Base-by-base conservation (phyloP, 1,140 invertebrate genomes). In the Drosophila pectinifera region DNA sequence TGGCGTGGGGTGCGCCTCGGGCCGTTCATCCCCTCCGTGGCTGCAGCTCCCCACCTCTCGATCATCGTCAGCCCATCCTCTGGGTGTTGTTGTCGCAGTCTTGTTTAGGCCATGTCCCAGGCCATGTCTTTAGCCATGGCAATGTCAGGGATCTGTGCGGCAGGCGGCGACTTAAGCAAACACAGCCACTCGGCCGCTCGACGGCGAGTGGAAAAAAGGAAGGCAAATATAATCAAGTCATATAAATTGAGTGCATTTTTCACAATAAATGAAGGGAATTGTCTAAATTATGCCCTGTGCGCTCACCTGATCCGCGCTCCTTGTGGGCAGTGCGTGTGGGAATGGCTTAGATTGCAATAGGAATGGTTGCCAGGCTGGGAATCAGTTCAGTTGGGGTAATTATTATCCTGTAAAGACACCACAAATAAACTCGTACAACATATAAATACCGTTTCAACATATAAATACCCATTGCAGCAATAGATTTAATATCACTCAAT, bases 221-320 rank as follows among this genome's bases (percentile, higher is more conserved):
- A 88, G 74, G 81, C 83, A 74, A 79, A 78, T 89, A 89, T 89
- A 89, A 89, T 89, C 84, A 89, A 89, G 84, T 89, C 84, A 84
- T 89, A 89, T 89, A 89, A 89, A 89, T 89, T 89, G 85, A 89
- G 77, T 90, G 73, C 80, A 89, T 89, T 89, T 89, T 90, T 89
- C 84, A 89, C 73, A 84, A 89, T 89, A 89, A 89, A 83, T 83
- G 67, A 82, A 83, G 72, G 73, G 84, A 86, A 86, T 86, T 88
- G 83, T 86, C 83, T 88, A 86, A 86, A 86, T 89, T 86, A 86
- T 83, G 79, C 79, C 72, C 70, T 82, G 54, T 39, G 73, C 39
- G 68, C 42, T 70, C 63, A 53, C 36, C 43, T 55, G 34, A 55
- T 63, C 14, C n/a, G 36, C 14, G 36, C 14, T n/a, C 5, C 14